A percentile compares a stretch with the other conserved stretches of the same genome.
phyloP scores from a whole-genome alignment of 2,113 vertebrate genomes.

The Tonatia bakeri region DNA sequence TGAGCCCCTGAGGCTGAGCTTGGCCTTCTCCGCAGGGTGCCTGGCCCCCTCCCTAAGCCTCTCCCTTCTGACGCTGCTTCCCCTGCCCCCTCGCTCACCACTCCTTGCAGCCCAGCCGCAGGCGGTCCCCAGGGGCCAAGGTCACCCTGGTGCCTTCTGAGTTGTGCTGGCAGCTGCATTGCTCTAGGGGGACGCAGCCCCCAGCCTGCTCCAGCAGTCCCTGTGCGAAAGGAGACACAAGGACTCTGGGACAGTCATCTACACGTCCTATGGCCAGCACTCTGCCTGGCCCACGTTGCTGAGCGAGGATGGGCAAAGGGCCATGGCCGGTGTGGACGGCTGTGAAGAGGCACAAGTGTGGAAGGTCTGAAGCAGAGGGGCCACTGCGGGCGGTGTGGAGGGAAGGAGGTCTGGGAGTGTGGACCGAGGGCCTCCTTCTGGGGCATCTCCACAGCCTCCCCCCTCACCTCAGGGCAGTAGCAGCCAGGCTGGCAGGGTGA shows the following conservation, averaged over 20 bases:
- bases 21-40: background rate
- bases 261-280: accelerated
- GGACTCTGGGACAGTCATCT: background rate
- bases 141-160: slow-evolving; percentile 61
- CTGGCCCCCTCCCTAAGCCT: accelerated
- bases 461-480: slow-evolving; percentile 88
- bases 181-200: slow-evolving; percentile 78
- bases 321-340: background rate
- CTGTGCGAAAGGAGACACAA: slow-evolving; percentile 60
- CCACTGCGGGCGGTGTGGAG: accelerated
- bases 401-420: accelerated
- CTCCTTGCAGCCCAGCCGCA: slow-evolving; percentile 86
- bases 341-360: background rate
- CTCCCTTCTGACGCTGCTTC: background rate
- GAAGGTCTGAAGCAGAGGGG: background rate
- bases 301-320: accelerated
- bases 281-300: accelerated
- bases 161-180: slow-evolving; percentile 85
- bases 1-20: background rate
- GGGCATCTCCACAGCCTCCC: background rate
- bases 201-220: slow-evolving; percentile 87
- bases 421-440: background rate
- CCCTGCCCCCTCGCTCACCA: slow-evolving; percentile 79
- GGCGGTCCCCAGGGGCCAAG: slow-evolving; percentile 77
- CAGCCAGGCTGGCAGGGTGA: slow-evolving; percentile 86